Base-by-base conservation (phyloP, 2,797 vertebrate genomes). In the Enteromius anoplus region DNA sequence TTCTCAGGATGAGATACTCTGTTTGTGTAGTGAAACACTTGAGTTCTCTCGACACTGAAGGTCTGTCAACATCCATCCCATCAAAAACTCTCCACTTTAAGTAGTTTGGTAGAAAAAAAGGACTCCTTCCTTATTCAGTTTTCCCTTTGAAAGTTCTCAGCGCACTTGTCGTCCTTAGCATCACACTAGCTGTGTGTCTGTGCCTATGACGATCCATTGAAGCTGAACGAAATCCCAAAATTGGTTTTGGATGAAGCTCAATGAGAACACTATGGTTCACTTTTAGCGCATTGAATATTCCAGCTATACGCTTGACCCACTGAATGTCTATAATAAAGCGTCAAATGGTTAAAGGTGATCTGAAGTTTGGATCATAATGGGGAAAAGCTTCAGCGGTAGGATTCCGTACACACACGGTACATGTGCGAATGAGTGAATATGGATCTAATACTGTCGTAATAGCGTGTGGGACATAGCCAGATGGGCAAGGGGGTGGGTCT, bases 401-500 rank as follows among this genome's bases (percentile, higher is more conserved):
- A 85, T n/a, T 70, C 83, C 81, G 78, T 85, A 86, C 75, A 79
- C 78, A 85, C 26, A 87, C 62, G 85, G 85, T 88, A 87, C 45
- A 47, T 47, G 45, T 47, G 45, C 14, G 86, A 82, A 75, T 86
- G 85, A 72, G 85, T 84, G 87, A 69, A 72, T 80, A 84, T 84
- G 81, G 82, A 84, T 88, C 86, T 82, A 86, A 90, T 87, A 88
- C 88, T 91, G 86, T 81, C 86, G 85, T 89, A 86, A 86, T 83
- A 73, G 81, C 85, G 78, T 90, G 78, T 85, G 76, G 76, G 81
- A 78, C 75, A 32, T 62, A 66, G 80, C 62, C 82, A 80, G 80
- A 81, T 76, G 84, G 83, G 84, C 87, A 15, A 17, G 82, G 81
- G 71, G 86, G 77, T 75, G 80, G 76, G 73, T 80, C 88, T 88